Conservation (phyloP, 2,113 vertebrate species). For the Neofelis nebulosa region DNA sequence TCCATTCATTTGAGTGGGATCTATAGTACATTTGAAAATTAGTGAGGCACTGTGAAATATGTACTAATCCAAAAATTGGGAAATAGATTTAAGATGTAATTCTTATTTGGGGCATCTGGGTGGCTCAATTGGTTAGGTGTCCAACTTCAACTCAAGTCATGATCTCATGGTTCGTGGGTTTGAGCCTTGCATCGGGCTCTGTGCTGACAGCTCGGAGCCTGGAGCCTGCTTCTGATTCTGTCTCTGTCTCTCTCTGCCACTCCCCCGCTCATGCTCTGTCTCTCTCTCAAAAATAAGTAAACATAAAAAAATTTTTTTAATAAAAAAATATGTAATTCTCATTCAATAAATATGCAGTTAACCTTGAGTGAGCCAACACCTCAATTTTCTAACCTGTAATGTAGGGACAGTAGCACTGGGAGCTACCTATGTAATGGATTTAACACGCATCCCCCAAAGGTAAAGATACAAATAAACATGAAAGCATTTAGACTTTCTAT, state of each 20-base stretch:
- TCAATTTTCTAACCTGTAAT: neutral
- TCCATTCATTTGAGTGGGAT: neutral
- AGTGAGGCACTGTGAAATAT: neutral
- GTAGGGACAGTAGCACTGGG: neutral
- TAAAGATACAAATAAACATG: neutral
- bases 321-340: neutral
- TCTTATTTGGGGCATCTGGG: neutral
- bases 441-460: neutral
- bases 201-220: too few relatives aligned
- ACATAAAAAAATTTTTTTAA: too few relatives aligned
- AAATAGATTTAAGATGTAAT: neutral
- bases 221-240: too few relatives aligned
- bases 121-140: too few relatives aligned
- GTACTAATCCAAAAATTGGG: neutral
- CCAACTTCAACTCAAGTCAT: too few relatives aligned
- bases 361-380: neutral
- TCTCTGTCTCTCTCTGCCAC: too few relatives aligned
- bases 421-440: neutral
- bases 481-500: neutral
- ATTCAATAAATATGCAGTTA: neutral
- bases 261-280: too few relatives aligned
- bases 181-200: too few relatives aligned
- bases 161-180: too few relatives aligned
- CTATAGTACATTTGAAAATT: neutral
- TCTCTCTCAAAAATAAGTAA: too few relatives aligned